Evolutionary conservation across 2,113 vertebrate species (phyloP).

Genomic region (Podarcis raffonei): DNA sequence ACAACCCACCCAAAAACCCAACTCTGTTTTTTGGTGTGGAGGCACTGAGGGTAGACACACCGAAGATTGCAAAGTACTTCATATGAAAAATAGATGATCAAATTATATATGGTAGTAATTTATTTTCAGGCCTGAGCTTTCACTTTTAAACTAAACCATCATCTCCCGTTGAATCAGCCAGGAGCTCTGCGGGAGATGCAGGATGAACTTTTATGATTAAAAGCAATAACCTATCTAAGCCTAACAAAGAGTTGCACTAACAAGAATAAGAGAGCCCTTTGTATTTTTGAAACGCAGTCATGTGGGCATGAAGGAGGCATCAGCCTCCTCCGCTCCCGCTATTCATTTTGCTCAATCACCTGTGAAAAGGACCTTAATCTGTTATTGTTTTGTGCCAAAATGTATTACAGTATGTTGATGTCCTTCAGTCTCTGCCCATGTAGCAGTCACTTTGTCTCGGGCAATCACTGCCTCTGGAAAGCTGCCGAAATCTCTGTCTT

Average conservation of each 20-base stretch:
- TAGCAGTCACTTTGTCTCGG: constrained; percentile 60
- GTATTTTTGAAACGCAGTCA: constrained; percentile 54
- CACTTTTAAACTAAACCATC: neutral
- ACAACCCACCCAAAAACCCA: too few species aligned
- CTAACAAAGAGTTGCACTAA: constrained; percentile 15
- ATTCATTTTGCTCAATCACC: constrained; percentile 63
- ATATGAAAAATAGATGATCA: neutral
- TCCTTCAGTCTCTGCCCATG: constrained; percentile 53
- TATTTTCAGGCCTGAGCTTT: neutral
- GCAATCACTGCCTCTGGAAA: constrained; percentile 58
- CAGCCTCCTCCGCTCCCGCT: constrained; percentile 41
- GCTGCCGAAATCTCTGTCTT: constrained; percentile 70
- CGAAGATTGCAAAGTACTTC: neutral
- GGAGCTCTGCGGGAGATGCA: constrained; percentile 47
- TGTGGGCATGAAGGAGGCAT: constrained; percentile 26
- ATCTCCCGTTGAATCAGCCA: constrained; percentile 49
- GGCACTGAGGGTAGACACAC: neutral
- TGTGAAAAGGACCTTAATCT: constrained; percentile 60
- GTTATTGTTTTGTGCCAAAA: constrained; percentile 71
- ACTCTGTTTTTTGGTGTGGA: too few species aligned
- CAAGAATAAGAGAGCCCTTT: constrained; percentile 20
- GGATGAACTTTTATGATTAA: constrained; percentile 52
- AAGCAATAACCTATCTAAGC: constrained; percentile 50
- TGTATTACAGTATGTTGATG: constrained; percentile 51
- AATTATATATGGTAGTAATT: neutral